phyloP scores from a whole-genome alignment of 1,140 invertebrate species.

The Capitella teleta region DNA sequence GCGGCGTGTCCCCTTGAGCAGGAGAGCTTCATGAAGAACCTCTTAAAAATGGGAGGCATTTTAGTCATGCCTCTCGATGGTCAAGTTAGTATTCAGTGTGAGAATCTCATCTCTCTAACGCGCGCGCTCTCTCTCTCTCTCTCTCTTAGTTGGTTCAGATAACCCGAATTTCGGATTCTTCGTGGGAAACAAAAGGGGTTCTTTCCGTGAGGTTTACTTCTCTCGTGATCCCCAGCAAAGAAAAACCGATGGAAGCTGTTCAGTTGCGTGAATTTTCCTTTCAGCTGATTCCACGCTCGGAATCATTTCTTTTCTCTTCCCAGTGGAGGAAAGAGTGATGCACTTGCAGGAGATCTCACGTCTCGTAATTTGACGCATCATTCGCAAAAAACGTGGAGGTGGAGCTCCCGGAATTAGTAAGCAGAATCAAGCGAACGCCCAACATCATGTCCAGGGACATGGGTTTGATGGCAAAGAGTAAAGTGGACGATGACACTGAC shows the following conservation, averaged over 20 bases:
- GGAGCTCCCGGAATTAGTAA: slow-evolving; percentile 45
- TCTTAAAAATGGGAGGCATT: slow-evolving; percentile 68
- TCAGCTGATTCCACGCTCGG: too few species aligned
- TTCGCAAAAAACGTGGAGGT: slow-evolving; percentile 48
- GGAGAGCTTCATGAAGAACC: slow-evolving; percentile 63
- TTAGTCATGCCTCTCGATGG: slow-evolving; percentile 75
- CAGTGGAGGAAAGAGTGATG: background rate
- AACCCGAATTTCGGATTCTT: slow-evolving; percentile 49
- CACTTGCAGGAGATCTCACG: slow-evolving; percentile 23
- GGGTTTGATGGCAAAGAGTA: slow-evolving; percentile 30
- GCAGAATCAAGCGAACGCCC: slow-evolving; percentile 14
- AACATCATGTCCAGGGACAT: slow-evolving; percentile 7
- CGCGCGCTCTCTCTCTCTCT: too few species aligned
- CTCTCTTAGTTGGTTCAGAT: slow-evolving; percentile 56
- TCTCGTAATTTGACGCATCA: slow-evolving; percentile 46
- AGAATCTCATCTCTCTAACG: too few species aligned
- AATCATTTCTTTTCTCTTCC: too few species aligned
- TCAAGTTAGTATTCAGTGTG: slow-evolving; percentile 38
- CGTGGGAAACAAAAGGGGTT: slow-evolving; percentile 53
- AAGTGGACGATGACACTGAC: slow-evolving; percentile 20
- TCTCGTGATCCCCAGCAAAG: slow-evolving; percentile 49
- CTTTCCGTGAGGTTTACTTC: slow-evolving; percentile 69
- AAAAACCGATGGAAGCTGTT: slow-evolving; percentile 41
- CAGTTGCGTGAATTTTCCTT: slow-evolving; percentile 60
- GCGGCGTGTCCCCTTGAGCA: slow-evolving; percentile 64